phyloP scores from a whole-genome alignment of 2,888 invertebrate genomes.

The Listrodromus nycthemerus region DNA sequence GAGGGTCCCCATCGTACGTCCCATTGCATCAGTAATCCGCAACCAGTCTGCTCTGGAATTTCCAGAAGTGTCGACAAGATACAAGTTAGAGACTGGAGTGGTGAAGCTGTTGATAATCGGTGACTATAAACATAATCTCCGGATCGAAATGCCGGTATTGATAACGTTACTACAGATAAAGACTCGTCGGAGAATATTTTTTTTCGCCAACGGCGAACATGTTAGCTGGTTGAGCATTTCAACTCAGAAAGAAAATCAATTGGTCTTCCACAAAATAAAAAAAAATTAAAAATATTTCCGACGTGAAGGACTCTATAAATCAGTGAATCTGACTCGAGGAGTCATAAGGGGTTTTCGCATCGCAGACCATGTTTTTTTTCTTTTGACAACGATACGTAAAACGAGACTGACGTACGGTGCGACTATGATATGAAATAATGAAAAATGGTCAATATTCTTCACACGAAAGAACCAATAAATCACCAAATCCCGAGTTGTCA shows the following conservation, averaged over 20 bases:
- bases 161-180: not conserved
- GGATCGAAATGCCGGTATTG: not conserved
- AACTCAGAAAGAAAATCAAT: not conserved
- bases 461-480: not conserved
- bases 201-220: not conserved
- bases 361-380: too few species aligned
- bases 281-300: not conserved
- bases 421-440: not conserved
- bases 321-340: not conserved
- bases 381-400: too few species aligned
- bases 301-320: not conserved
- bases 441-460: not conserved
- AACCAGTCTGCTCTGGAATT: not conserved
- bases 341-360: not conserved
- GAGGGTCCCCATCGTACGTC: not conserved
- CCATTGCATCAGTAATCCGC: not conserved
- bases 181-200: not conserved
- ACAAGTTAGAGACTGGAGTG: not conserved
- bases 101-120: slow-evolving; percentile 31
- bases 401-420: too few species aligned
- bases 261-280: not conserved
- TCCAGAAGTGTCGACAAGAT: not conserved
- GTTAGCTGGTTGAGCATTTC: not conserved
- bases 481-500: not conserved
- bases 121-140: slow-evolving; percentile 11